These are phyloP conservation scores for Chelonus formosanus DNA, from an alignment of 2,888 invertebrate species.

Conservation along the genomic window DNA sequence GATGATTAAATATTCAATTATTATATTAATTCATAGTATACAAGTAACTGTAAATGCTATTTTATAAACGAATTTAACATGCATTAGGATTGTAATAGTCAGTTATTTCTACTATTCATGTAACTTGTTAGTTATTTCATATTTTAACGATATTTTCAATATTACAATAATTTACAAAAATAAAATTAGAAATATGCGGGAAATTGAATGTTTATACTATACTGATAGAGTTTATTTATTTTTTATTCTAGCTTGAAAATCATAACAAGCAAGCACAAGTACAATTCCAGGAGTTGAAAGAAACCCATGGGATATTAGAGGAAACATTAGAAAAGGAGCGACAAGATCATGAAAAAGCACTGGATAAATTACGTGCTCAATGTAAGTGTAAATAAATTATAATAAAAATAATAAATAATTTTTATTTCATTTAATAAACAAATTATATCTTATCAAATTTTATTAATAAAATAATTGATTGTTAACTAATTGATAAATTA, in stretches of 20 bases:
- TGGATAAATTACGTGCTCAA: constrained; percentile 53
- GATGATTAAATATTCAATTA: too few relatives aligned
- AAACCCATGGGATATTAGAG: constrained; percentile 60
- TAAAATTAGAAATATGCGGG: too few relatives aligned
- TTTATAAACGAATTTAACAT: too few relatives aligned
- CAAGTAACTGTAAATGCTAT: too few relatives aligned
- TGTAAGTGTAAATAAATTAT: constrained; percentile 47
- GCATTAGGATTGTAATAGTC: too few relatives aligned
- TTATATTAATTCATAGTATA: too few relatives aligned
- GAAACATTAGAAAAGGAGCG: constrained; percentile 62
- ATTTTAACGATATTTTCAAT: too few relatives aligned
- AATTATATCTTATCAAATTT: neutral
- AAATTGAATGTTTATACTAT: constrained; percentile 39
- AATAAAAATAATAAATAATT: neutral
- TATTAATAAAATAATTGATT: neutral
- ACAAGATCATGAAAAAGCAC: constrained; percentile 55
- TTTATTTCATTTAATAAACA: neutral
- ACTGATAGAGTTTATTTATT: constrained; percentile 25
- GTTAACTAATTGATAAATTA: constrained; percentile 10
- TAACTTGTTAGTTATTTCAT: too few relatives aligned
- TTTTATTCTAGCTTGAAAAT: constrained; percentile 24
- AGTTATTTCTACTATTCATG: too few relatives aligned
- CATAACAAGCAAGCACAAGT: constrained; percentile 60
- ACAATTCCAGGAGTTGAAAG: constrained; percentile 65
- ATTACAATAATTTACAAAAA: too few relatives aligned